Evolutionary conservation across 2,797 vertebrate species (phyloP), one percentile per base, ranked within the genome.

Genomic region (Adrianichthys oophorus): DNA sequence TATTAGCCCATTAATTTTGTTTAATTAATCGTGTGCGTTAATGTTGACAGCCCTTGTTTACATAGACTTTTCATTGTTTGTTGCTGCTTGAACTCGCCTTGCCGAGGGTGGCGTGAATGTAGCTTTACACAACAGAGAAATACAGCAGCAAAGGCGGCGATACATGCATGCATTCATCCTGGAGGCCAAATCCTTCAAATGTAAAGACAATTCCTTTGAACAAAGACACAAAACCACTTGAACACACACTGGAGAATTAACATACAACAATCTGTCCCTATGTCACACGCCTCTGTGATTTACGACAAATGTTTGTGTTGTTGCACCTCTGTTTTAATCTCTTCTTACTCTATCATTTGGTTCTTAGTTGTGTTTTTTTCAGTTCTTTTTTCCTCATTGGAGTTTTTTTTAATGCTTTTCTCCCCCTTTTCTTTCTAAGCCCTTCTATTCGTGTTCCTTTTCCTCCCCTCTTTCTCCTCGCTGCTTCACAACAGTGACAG

Each of bases 401-500:
- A 3, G 17, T 40, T 16, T 19, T n/a, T 16, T 23, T 23, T 1
- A 5, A 19, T 15, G 7, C 19, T 16, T 16, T 40, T 13, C 1
- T 23, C 14, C 16, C 12, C 3, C 14, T 3, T 42, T 56, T 37
- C 43, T 7, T 13, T 56, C 41, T 4, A 17, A 45, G 1, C 19
- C 45, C 19, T 45, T 42, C 15, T 50, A 47, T 52, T 43, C 53
- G 18, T 47, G 16, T 62, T 17, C 18, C 52, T n/a, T 41, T 57
- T 26, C 42, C 21, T 7, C 24, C 12, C 23, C 41, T 54, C 44
- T 5, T 55, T 19, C 41, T 57, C 18, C 7, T 53, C 10, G 21
- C 54, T 5, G 15, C 42, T 40, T 65, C 58, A 42, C 63, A 66
- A 49, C n/a, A 19, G 18, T 24, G 62, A 65, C 74, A 71, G 83